phyloP scores from a whole-genome alignment of 2,888 invertebrate species.

The Miltochrista miniata region DNA sequence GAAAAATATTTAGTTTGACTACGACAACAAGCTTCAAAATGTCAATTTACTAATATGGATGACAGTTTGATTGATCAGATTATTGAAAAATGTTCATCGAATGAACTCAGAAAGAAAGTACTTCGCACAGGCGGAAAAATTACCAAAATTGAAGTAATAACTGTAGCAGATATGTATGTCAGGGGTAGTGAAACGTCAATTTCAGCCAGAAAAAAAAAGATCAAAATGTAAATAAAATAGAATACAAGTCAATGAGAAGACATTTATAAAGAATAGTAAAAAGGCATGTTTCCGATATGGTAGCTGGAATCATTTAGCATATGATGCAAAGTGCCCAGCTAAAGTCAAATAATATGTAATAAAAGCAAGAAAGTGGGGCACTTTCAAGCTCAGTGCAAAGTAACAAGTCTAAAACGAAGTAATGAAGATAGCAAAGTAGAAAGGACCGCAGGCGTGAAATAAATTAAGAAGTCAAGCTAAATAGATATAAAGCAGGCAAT shows the following conservation, averaged over 20 bases:
- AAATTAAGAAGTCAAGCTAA: neutral
- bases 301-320: conserved; percentile 1
- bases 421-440: neutral
- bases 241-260: neutral
- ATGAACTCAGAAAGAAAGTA: neutral
- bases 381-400: conserved; percentile 4
- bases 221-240: neutral
- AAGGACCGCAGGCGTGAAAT: neutral
- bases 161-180: neutral
- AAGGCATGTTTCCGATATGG: conserved; percentile 10
- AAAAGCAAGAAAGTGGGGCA: conserved; percentile 13
- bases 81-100: neutral
- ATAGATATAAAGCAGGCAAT: too few relatives aligned
- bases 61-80: neutral
- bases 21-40: conserved; percentile 5
- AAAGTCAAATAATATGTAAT: conserved; percentile 11
- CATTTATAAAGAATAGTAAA: too few relatives aligned
- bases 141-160: neutral
- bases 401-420: neutral
- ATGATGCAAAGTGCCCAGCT: conserved; percentile 14
- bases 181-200: neutral
- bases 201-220: neutral
- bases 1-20: conserved; percentile 9
- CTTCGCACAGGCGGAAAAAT: neutral
- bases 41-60: neutral